Percentiles rank a stretch among this genome's conserved stretches.
Conservation (phyloP, 35 echinoderm and acorn worm genomes). For the Ptychodera flava region DNA sequence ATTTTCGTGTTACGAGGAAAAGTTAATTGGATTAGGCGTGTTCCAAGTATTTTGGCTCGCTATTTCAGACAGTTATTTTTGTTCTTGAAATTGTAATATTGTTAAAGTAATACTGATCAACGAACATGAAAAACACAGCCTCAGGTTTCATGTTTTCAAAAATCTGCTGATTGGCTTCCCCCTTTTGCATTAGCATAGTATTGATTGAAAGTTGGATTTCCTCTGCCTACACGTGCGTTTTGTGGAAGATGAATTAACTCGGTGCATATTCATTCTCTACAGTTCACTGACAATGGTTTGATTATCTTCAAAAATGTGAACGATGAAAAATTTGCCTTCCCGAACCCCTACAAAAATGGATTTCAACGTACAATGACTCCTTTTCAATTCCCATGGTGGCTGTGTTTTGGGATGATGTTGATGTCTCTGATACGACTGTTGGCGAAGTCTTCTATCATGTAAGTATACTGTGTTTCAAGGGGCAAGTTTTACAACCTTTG, state of each 20-base stretch:
- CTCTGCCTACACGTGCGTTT: too few species aligned
- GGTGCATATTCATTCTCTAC: too few species aligned
- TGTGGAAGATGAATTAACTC: too few species aligned
- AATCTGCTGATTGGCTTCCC: neutral
- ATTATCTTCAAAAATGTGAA: neutral
- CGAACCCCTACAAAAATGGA: neutral
- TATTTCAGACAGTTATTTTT: too few species aligned
- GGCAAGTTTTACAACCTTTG: too few species aligned
- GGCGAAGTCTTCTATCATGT: neutral
- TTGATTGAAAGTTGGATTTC: neutral
- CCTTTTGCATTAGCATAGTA: neutral
- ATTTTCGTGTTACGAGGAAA: too few species aligned
- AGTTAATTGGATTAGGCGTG: too few species aligned
- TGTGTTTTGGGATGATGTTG: neutral
- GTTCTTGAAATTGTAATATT: too few species aligned
- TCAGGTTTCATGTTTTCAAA: neutral
- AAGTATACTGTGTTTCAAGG: too few species aligned
- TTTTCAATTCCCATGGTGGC: neutral
- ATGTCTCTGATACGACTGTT: neutral
- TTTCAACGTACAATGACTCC: neutral
- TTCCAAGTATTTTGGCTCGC: too few species aligned
- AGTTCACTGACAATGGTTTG: neutral
- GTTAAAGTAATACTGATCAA: neutral
- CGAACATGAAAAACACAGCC: neutral
- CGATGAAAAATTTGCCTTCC: neutral